Conservation (phyloP, 92 coral and sea anemone genomes). For the Parazoanthus swiftii region DNA sequence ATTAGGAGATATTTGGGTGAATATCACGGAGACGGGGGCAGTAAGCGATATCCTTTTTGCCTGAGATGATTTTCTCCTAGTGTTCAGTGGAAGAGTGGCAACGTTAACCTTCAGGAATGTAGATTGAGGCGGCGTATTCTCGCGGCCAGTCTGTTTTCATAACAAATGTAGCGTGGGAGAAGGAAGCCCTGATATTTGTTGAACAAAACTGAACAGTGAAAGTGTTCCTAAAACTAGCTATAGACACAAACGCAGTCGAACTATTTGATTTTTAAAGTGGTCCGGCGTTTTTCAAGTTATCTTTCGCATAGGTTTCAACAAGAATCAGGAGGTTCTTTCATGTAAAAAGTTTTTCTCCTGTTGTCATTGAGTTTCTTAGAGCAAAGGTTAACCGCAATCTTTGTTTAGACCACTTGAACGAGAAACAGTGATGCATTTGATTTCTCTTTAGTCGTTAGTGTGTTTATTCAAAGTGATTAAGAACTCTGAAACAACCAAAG, state of each 20-base stretch:
- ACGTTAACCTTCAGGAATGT: neutral
- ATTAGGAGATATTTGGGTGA: neutral
- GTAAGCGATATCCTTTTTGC: neutral
- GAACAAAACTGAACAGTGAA: no score
- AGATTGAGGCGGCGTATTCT: neutral
- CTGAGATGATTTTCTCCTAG: neutral
- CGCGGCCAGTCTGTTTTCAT: neutral
- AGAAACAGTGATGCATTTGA: neutral
- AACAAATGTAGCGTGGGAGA: neutral
- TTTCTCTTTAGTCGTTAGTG: neutral
- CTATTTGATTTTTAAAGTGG: no score
- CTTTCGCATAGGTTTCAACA: neutral
- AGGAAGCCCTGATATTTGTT: neutral
- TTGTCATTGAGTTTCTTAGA: neutral
- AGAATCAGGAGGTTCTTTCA: neutral
- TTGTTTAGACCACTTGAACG: neutral
- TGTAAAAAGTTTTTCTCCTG: neutral
- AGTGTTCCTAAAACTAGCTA: neutral
- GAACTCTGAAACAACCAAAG: neutral
- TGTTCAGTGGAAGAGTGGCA: neutral
- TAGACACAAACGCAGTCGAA: neutral
- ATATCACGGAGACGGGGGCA: neutral
- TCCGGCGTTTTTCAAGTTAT: neutral
- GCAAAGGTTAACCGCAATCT: neutral
- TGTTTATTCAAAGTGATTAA: neutral